These are phyloP conservation scores for Tenthredo notha DNA, from an alignment of 2,888 invertebrate genomes.

Conservation along the genomic window DNA sequence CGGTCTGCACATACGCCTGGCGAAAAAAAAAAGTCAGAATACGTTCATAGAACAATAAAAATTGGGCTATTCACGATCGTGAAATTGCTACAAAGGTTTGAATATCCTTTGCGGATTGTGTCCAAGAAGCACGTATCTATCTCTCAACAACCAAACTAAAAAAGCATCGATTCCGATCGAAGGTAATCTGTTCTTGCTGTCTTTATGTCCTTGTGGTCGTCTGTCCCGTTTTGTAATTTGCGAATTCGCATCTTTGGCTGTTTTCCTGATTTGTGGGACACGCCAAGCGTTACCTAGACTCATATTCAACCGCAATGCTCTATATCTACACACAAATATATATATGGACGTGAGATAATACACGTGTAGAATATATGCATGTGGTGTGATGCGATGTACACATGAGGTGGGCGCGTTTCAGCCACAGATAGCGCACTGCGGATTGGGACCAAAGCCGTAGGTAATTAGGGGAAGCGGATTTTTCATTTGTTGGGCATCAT, in stretches of 20 bases:
- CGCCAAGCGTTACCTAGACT: conserved; percentile 23
- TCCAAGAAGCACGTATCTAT: not conserved
- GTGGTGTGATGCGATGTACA: conserved; percentile 17
- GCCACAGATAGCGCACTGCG: conserved; percentile 32
- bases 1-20: not conserved
- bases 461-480: conserved; percentile 70
- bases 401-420: not conserved
- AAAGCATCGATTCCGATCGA: conserved; percentile 21
- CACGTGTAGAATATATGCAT: not conserved
- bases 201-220: not conserved
- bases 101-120: not conserved
- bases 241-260: conserved; percentile 2
- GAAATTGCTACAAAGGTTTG: not conserved
- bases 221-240: conserved; percentile 24
- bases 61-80: not conserved
- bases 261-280: conserved; percentile 34
- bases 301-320: conserved; percentile 4
- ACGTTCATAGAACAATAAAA: not conserved
- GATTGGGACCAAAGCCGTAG: conserved; percentile 56
- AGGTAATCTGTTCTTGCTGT: not conserved
- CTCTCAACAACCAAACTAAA: not conserved
- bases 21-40: not conserved
- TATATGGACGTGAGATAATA: not conserved
- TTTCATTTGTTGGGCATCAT: conserved; percentile 67
- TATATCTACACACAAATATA: too few relatives aligned